Conservation (phyloP, 2,888 invertebrate species). For the Laspeyria flexula region DNA sequence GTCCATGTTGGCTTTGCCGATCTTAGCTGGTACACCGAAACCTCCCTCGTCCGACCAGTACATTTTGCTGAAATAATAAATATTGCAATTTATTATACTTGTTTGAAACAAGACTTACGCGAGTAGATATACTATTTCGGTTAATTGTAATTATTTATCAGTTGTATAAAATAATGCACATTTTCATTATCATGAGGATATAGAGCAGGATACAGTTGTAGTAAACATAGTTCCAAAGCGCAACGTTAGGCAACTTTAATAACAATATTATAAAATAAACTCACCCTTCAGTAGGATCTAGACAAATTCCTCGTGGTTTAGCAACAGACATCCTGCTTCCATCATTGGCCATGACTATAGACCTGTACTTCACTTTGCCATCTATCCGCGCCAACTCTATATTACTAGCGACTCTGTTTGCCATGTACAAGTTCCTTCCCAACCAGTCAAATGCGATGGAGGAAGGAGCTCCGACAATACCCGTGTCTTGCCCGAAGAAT, state of each 20-base stretch:
- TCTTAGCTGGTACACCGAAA: slow-evolving; percentile 94
- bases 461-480: slow-evolving; percentile 96
- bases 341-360: slow-evolving; percentile 95
- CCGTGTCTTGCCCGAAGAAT: slow-evolving; percentile 92
- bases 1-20: slow-evolving; percentile 97
- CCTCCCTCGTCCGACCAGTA: slow-evolving; percentile 99
- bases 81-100: neutral
- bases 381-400: slow-evolving; percentile 96
- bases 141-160: no score
- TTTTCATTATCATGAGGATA: no score
- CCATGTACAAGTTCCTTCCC: slow-evolving; percentile 97
- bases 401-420: slow-evolving; percentile 95
- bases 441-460: slow-evolving; percentile 98
- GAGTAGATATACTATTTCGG: no score
- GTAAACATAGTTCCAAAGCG: no score
- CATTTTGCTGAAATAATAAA: slow-evolving; percentile 86
- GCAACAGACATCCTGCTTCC: slow-evolving; percentile 95
- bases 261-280: slow-evolving; percentile 40
- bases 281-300: slow-evolving; percentile 97
- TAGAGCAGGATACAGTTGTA: no score
- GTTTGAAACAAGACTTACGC: no score
- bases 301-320: slow-evolving; percentile 93
- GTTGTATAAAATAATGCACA: no score
- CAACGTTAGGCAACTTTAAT: no score
- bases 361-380: slow-evolving; percentile 93